Percentiles rank a stretch among this genome's conserved stretches.
Evolutionary conservation across 2,888 invertebrate genomes (phyloP).

Genomic region (Pediacus dermestoides): DNA sequence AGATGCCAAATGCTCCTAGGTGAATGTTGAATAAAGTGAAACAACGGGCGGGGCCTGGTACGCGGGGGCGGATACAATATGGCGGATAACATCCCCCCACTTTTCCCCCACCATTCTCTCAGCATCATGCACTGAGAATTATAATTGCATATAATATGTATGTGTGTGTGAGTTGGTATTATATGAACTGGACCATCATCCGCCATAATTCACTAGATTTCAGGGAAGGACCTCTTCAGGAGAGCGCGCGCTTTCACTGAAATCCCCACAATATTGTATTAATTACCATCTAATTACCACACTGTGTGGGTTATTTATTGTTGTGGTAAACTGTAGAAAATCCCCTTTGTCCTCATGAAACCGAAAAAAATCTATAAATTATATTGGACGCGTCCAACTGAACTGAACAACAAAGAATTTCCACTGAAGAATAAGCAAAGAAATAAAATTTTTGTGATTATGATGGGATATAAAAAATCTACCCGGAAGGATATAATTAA

Average conservation of each 20-base stretch:
- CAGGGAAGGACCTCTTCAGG: slow-evolving; percentile 17
- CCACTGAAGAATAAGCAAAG: too few species aligned
- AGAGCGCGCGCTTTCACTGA: slow-evolving; percentile 16
- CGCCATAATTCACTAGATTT: slow-evolving; percentile 42
- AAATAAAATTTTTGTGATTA: too few species aligned
- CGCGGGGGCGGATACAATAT: slow-evolving; percentile 51
- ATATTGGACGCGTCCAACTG: slow-evolving; percentile 8
- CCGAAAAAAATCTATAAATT: slow-evolving; percentile 22
- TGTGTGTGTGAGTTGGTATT: slow-evolving; percentile 43
- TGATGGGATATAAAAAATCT: too few species aligned
- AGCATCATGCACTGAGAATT: slow-evolving; percentile 49
- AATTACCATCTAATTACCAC: slow-evolving; percentile 47
- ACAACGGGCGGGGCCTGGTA: slow-evolving; percentile 42
- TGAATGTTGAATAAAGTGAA: slow-evolving; percentile 34
- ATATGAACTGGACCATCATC: slow-evolving; percentile 29
- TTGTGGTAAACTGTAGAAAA: slow-evolving; percentile 29
- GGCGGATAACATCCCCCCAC: slow-evolving; percentile 48
- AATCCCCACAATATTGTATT: slow-evolving; percentile 39
- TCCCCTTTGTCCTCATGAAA: slow-evolving; percentile 20
- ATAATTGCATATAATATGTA: slow-evolving; percentile 51
- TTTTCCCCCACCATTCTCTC: slow-evolving; percentile 40
- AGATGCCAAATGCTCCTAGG: slow-evolving; percentile 10
- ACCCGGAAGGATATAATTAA: slow-evolving; percentile 32
- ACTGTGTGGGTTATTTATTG: slow-evolving; percentile 39
- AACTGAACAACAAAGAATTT: too few species aligned